Evolutionary conservation across 2,888 invertebrate species (phyloP).

Genomic region (Callyntrura sp.): DNA sequence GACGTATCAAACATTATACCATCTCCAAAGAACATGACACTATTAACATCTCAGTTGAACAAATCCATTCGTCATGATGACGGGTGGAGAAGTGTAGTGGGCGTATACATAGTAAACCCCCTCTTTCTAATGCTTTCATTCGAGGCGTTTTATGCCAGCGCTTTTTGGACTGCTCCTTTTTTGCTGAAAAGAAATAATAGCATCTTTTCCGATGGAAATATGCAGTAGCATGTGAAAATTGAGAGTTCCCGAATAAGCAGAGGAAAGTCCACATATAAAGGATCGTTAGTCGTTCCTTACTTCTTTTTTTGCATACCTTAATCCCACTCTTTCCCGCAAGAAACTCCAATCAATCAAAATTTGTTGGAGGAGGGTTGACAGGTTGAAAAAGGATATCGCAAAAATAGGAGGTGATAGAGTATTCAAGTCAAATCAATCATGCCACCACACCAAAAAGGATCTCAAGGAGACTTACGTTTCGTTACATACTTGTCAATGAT

Average conservation of each 20-base stretch:
- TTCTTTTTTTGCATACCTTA: slow-evolving; percentile 56
- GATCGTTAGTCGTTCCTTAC: slow-evolving; percentile 28
- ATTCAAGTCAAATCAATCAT: slow-evolving; percentile 82
- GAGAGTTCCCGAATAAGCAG: background rate
- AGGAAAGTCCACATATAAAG: slow-evolving; percentile 11
- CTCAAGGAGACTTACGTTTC: slow-evolving; percentile 39
- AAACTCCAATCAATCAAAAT: slow-evolving; percentile 82
- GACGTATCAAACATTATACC: slow-evolving; percentile 56
- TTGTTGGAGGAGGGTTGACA: slow-evolving; percentile 81
- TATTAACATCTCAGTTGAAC: slow-evolving; percentile 54
- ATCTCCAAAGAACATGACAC: slow-evolving; percentile 37
- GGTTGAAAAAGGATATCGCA: slow-evolving; percentile 77
- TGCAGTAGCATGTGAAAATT: too few species aligned
- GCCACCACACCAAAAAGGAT: slow-evolving; percentile 33
- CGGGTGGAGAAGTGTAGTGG: slow-evolving; percentile 34
- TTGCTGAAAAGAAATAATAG: background rate
- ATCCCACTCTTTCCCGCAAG: slow-evolving; percentile 51
- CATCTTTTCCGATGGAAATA: too few species aligned
- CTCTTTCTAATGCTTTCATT: slow-evolving; percentile 35
- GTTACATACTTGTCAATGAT: slow-evolving; percentile 44
- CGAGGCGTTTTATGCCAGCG: background rate
- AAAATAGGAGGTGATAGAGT: slow-evolving; percentile 80
- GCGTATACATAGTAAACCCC: slow-evolving; percentile 25
- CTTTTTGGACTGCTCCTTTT: background rate
- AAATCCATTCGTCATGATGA: slow-evolving; percentile 62